A percentile compares a stretch with the other conserved stretches of the same genome.
These are phyloP conservation scores for Aurelia sp. DNA, from an alignment of 30 jellyfish, hydroid and myxozoan genomes.

Conservation along the genomic window DNA sequence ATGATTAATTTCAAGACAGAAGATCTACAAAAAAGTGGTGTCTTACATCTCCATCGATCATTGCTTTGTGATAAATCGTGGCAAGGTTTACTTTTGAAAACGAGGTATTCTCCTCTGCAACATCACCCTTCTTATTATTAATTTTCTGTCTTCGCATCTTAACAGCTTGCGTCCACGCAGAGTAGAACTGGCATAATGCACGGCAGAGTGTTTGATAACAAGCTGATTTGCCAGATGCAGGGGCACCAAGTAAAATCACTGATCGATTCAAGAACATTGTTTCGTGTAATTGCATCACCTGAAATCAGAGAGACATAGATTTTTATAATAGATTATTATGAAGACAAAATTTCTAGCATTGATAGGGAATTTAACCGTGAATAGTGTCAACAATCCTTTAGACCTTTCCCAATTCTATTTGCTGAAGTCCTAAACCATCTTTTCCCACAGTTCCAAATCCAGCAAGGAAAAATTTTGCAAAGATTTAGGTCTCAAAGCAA, in stretches of 20 bases:
- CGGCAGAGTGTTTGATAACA: slow-evolving; percentile 85
- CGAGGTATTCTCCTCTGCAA: background rate
- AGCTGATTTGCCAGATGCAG: slow-evolving; percentile 79
- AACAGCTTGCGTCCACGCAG: slow-evolving; percentile 73
- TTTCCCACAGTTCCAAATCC: too few species aligned
- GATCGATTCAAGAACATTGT: slow-evolving; percentile 42
- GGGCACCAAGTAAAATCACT: slow-evolving; percentile 71
- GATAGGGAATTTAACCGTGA: too few species aligned
- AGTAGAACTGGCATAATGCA: slow-evolving; percentile 81
- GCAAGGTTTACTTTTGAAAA: slow-evolving; percentile 53
- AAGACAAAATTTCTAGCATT: too few species aligned
- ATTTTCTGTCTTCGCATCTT: slow-evolving; percentile 23
- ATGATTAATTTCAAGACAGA: too few species aligned
- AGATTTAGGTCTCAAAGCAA: too few species aligned
- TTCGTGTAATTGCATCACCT: slow-evolving; percentile 75
- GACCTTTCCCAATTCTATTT: too few species aligned
- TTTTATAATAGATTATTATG: too few species aligned
- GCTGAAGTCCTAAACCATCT: too few species aligned
- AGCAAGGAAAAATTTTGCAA: too few species aligned
- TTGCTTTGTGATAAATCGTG: slow-evolving; percentile 63
- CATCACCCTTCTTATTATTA: background rate
- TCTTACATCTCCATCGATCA: slow-evolving; percentile 57
- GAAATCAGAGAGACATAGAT: background rate
- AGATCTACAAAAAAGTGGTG: too few species aligned
- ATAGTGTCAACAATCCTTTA: too few species aligned